Conservation (phyloP, 2,113 vertebrate genomes). For the Passer montanus region DNA sequence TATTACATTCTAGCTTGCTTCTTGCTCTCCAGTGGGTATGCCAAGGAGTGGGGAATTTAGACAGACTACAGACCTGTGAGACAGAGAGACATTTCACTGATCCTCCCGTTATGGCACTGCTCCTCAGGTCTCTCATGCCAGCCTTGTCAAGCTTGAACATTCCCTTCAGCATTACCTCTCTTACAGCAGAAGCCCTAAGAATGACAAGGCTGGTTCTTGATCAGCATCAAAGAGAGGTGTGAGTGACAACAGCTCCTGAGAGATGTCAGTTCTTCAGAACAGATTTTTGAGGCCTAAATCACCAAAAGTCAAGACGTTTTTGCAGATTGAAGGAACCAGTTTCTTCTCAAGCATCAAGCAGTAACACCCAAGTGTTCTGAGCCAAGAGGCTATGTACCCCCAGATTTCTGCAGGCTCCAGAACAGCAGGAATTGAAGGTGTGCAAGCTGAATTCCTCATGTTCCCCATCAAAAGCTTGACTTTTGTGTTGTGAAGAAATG, state of each 20-base stretch:
- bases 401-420: neutral
- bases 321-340: neutral
- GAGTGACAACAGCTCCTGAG: neutral
- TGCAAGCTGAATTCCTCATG: neutral
- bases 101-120: neutral
- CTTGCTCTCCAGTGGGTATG: neutral
- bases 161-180: neutral
- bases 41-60: neutral
- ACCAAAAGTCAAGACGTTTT: neutral
- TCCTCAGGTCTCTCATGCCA: neutral
- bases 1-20: neutral
- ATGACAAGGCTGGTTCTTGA: neutral
- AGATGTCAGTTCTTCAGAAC: neutral
- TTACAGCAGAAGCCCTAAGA: neutral
- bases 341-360: neutral
- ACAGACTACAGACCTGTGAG: neutral
- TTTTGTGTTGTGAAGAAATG: neutral
- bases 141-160: rapidly evolving
- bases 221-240: neutral
- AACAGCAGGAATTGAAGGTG: neutral
- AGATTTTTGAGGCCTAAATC: neutral
- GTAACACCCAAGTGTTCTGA: neutral
- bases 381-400: neutral
- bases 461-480: neutral
- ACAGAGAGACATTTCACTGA: neutral